Evolutionary conservation across 1,140 invertebrate species (phyloP).

Genomic region (Drosophila sturtevanti): DNA sequence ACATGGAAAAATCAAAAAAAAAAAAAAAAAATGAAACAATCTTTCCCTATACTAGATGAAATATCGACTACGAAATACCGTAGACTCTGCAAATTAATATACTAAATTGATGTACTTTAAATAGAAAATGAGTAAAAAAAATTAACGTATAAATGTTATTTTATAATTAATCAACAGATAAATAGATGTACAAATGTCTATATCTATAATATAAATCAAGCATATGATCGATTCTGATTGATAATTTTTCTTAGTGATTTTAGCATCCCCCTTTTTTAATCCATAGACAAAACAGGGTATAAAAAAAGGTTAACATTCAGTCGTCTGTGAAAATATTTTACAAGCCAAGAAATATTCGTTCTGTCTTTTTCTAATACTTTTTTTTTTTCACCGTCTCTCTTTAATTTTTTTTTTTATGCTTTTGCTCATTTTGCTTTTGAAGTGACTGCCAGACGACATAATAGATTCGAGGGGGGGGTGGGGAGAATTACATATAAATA

Average conservation of each 20-base stretch:
- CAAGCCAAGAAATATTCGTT: neutral
- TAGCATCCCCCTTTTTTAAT: neutral
- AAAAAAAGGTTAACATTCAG: conserved; percentile 52
- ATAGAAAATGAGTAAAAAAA: too few species aligned
- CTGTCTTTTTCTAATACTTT: conserved; percentile 12
- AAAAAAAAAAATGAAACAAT: neutral
- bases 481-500: conserved; percentile 2
- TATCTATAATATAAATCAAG: too few species aligned
- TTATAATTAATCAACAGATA: too few species aligned
- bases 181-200: too few species aligned
- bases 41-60: neutral
- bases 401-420: neutral
- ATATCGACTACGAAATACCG: neutral
- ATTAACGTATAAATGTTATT: too few species aligned
- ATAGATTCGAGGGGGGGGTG: too few species aligned
- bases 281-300: neutral
- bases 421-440: conserved; percentile 8
- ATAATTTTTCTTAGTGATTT: too few species aligned
- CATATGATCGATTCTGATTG: too few species aligned
- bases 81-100: too few species aligned
- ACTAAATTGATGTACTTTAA: too few species aligned
- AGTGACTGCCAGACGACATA: conserved; percentile 7
- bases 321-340: conserved; percentile 21
- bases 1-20: conserved; percentile 1
- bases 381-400: neutral